Evolutionary conservation across 2,888 invertebrate species (phyloP).

Genomic region (Artemia sp.): DNA sequence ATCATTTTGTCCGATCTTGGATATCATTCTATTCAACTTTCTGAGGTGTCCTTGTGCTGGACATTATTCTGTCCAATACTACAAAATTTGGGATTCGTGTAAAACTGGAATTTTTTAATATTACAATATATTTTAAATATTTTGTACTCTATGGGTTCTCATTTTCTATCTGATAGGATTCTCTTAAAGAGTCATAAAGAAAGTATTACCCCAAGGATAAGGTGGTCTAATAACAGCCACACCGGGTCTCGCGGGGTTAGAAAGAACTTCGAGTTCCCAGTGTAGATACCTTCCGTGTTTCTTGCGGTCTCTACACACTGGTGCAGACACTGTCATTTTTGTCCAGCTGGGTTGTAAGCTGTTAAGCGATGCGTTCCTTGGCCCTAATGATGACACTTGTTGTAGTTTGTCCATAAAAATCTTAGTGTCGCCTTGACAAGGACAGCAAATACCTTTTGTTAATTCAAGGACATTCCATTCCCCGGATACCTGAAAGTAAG

Average conservation of each 20-base stretch:
- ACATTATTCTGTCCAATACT: too few relatives aligned
- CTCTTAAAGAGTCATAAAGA: too few relatives aligned
- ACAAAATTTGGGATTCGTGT: too few relatives aligned
- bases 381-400: not conserved
- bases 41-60: too few relatives aligned
- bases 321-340: slow-evolving; percentile 6
- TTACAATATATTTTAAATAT: too few relatives aligned
- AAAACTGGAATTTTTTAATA: too few relatives aligned
- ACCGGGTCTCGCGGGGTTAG: not conserved
- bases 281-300: not conserved
- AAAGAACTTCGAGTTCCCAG: not conserved
- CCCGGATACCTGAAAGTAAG: not conserved
- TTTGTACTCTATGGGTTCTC: too few relatives aligned
- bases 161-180: too few relatives aligned
- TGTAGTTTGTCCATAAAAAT: slow-evolving; percentile 12
- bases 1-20: too few relatives aligned
- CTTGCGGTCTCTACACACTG: not conserved
- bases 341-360: slow-evolving; percentile 12
- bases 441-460: not conserved
- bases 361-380: not conserved
- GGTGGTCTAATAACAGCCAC: slow-evolving; percentile 4
- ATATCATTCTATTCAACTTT: too few relatives aligned
- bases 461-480: not conserved
- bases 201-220: not conserved
- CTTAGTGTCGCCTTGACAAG: not conserved